phyloP scores from a whole-genome alignment of 2,888 invertebrate species.

The Eumerus sabulonum region DNA sequence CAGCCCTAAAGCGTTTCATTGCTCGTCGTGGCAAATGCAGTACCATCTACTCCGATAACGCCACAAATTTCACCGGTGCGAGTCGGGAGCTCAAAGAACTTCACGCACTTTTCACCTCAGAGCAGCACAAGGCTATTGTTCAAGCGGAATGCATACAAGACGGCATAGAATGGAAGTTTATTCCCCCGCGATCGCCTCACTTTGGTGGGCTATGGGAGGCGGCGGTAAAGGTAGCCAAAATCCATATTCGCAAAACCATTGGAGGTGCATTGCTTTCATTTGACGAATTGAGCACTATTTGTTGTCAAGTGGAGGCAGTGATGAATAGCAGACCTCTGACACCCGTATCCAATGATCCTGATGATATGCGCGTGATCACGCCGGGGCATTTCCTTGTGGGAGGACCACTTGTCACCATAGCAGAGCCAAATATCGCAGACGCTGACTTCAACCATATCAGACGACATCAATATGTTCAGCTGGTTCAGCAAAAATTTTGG shows the following conservation, averaged over 20 bases:
- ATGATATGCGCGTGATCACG: slow-evolving; percentile 11
- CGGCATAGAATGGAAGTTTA: slow-evolving; percentile 11
- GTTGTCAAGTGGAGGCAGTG: slow-evolving; percentile 14
- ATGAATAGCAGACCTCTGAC: slow-evolving; percentile 21
- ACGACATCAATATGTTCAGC: slow-evolving; percentile 43
- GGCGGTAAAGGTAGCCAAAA: slow-evolving; percentile 17
- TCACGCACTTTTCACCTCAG: too few relatives aligned
- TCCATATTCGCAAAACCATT: slow-evolving; percentile 5
- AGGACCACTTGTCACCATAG: slow-evolving; percentile 20
- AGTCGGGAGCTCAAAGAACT: too few relatives aligned
- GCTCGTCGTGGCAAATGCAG: slow-evolving; percentile 9
- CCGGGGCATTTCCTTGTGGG: slow-evolving; percentile 38
- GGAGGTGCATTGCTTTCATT: background rate
- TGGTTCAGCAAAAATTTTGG: slow-evolving; percentile 22
- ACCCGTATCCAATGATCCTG: background rate
- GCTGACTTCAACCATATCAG: slow-evolving; percentile 14
- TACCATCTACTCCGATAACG: slow-evolving; percentile 6
- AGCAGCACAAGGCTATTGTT: slow-evolving; percentile 1
- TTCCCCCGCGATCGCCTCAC: slow-evolving; percentile 9
- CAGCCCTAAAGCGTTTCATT: slow-evolving; percentile 20
- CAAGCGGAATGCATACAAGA: slow-evolving; percentile 1
- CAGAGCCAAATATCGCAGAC: slow-evolving; percentile 27
- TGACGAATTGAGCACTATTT: slow-evolving; percentile 8
- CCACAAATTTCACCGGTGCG: slow-evolving; percentile 13
- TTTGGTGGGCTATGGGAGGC: slow-evolving; percentile 7